A percentile compares a stretch with the other conserved stretches of the same genome.
These are phyloP conservation scores for Standfussiana lucernea DNA, from an alignment of 2,888 invertebrate species.

Conservation along the genomic window DNA sequence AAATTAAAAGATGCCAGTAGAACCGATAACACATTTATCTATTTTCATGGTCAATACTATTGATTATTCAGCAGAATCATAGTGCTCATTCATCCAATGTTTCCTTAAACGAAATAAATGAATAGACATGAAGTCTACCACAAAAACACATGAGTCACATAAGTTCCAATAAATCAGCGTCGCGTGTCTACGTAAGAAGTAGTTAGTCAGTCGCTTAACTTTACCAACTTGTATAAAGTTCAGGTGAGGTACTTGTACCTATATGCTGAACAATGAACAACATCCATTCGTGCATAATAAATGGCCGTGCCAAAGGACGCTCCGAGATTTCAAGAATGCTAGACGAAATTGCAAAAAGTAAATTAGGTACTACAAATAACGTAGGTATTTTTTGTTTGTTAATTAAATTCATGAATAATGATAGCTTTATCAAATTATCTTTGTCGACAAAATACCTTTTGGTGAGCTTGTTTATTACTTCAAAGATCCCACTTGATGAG, in stretches of 20 bases:
- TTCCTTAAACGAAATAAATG: slow-evolving; percentile 56
- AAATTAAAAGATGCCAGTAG: not conserved
- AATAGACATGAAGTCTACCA: slow-evolving; percentile 62
- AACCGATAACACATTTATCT: slow-evolving; percentile 24
- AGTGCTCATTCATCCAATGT: slow-evolving; percentile 34
- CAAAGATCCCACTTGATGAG: not conserved
- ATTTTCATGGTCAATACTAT: slow-evolving; percentile 24
- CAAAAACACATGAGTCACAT: slow-evolving; percentile 62
- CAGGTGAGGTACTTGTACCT: slow-evolving; percentile 14
- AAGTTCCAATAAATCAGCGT: slow-evolving; percentile 60
- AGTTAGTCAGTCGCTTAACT: slow-evolving; percentile 25
- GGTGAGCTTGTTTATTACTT: not conserved
- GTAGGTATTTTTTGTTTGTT: not conserved
- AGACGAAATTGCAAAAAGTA: not conserved
- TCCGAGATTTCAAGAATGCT: not conserved
- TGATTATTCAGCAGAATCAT: slow-evolving; percentile 28
- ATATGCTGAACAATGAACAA: slow-evolving; percentile 25
- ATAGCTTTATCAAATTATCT: not conserved
- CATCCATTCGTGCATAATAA: slow-evolving; percentile 31
- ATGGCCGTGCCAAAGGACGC: not conserved
- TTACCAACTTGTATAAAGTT: slow-evolving; percentile 18
- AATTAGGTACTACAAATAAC: not conserved
- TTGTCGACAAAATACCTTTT: not conserved
- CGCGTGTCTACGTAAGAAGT: slow-evolving; percentile 33
- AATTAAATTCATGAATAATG: not conserved